A percentile compares a stretch with the other conserved stretches of the same genome.
Conservation (phyloP, 2,888 invertebrate genomes). For the Drosophila pegasa region DNA sequence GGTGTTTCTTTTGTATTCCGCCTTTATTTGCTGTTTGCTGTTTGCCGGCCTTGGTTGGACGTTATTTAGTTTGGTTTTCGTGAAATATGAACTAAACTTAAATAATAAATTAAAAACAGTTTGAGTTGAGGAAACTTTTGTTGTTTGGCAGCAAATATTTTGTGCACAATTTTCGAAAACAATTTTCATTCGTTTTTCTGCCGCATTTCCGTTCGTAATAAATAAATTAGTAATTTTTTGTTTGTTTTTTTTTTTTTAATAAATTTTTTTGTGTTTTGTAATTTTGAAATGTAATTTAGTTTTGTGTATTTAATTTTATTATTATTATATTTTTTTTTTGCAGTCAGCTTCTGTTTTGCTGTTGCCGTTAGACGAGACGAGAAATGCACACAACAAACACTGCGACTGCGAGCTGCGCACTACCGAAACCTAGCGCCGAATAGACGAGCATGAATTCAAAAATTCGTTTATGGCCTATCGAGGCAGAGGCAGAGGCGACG, state of each 20-base stretch:
- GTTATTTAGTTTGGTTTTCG: slow-evolving; percentile 18
- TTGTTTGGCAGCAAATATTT: slow-evolving; percentile 33
- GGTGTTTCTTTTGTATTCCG: slow-evolving; percentile 26
- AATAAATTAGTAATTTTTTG: slow-evolving; percentile 7
- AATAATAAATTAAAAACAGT: slow-evolving; percentile 66
- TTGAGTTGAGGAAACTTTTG: slow-evolving; percentile 41
- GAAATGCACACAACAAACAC: slow-evolving; percentile 83
- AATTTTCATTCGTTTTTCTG: slow-evolving; percentile 45
- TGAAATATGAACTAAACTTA: slow-evolving; percentile 63
- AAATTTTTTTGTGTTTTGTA: slow-evolving; percentile 24
- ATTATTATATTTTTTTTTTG: slow-evolving; percentile 20
- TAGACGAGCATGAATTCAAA: slow-evolving; percentile 85
- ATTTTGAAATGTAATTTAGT: slow-evolving; percentile 31
- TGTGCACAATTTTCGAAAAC: slow-evolving; percentile 31
- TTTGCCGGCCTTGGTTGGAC: slow-evolving; percentile 62
- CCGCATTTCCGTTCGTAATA: slow-evolving; percentile 47
- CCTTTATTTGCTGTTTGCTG: slow-evolving; percentile 13
- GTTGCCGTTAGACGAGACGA: slow-evolving; percentile 79
- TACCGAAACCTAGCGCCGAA: slow-evolving; percentile 86
- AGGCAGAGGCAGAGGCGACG: slow-evolving; percentile 45
- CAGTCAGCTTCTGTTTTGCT: slow-evolving; percentile 42
- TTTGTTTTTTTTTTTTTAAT: slow-evolving; percentile 9
- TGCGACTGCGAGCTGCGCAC: slow-evolving; percentile 84
- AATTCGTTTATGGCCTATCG: slow-evolving; percentile 84
- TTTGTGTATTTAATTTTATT: slow-evolving; percentile 20